These are phyloP conservation scores for Emydocephalus ijimae DNA, from an alignment of 2,113 vertebrate species.

Conservation along the genomic window DNA sequence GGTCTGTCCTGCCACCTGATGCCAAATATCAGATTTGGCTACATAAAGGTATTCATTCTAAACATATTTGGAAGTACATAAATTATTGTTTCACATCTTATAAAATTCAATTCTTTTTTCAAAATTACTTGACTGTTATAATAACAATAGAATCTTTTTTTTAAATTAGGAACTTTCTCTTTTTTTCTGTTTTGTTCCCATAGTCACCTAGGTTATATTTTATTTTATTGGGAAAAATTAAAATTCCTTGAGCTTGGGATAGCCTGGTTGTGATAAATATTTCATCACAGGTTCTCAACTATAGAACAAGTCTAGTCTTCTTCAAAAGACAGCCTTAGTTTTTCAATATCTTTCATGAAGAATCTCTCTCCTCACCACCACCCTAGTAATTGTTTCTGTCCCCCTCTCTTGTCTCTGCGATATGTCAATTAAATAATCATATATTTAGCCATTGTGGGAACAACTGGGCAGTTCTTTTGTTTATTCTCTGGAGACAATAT, in stretches of 20 bases:
- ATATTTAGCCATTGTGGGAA: constrained; percentile 27
- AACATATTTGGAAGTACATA: not conserved
- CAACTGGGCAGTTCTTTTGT: not conserved
- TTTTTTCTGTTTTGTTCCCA: not conserved
- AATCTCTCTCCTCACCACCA: not conserved
- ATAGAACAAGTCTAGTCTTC: not conserved
- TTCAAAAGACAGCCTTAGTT: constrained; percentile 21
- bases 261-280: not conserved
- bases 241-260: not conserved
- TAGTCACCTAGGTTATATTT: not conserved
- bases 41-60: not conserved
- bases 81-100: not conserved
- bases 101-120: not conserved
- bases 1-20: not conserved
- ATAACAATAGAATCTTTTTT: not conserved
- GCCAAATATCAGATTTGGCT: not conserved
- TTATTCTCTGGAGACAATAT: not conserved
- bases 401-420: constrained; percentile 20
- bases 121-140: not conserved
- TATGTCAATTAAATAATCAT: not conserved
- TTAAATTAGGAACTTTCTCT: not conserved
- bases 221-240: not conserved
- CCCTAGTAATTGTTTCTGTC: not conserved
- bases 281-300: not conserved
- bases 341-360: constrained; percentile 11